phyloP scores from a whole-genome alignment of 2,797 vertebrate genomes.

The Lepilemur ruficaudatus region DNA sequence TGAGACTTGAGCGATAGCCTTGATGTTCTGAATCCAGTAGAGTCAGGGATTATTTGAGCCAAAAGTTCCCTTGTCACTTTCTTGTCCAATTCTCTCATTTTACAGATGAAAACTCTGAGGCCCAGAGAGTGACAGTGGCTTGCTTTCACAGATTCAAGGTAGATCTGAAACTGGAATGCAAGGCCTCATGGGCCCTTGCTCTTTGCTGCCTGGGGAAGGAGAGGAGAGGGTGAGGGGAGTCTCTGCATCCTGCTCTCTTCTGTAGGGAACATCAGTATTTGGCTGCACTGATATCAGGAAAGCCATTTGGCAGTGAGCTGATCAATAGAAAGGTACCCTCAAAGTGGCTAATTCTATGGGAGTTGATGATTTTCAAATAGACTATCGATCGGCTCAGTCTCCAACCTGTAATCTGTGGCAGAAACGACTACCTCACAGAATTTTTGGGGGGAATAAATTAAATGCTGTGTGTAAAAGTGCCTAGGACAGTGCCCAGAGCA shows the following conservation, averaged over 20 bases:
- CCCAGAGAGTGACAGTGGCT: neutral
- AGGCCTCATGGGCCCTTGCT: neutral
- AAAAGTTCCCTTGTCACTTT: neutral
- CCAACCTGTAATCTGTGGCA: neutral
- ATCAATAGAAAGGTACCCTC: neutral
- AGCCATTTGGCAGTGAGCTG: neutral
- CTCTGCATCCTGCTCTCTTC: neutral
- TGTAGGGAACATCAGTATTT: neutral
- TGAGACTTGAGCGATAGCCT: neutral
- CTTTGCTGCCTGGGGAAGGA: neutral
- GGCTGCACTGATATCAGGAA: neutral
- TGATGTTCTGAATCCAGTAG: neutral
- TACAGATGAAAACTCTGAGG: neutral
- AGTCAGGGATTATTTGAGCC: neutral
- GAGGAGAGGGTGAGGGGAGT: rapidly evolving
- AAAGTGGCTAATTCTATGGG: too few relatives aligned
- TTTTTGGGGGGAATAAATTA: neutral
- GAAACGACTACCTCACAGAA: neutral
- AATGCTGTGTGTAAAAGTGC: neutral
- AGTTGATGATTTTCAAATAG: too few relatives aligned
- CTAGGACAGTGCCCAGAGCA: neutral
- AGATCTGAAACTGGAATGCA: neutral
- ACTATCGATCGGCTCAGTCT: neutral
- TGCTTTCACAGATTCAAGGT: neutral
- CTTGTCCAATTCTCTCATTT: neutral